Evolutionary conservation across 2,113 vertebrate genomes (phyloP).

Genomic region (Syngnathoides biaculeatus): DNA sequence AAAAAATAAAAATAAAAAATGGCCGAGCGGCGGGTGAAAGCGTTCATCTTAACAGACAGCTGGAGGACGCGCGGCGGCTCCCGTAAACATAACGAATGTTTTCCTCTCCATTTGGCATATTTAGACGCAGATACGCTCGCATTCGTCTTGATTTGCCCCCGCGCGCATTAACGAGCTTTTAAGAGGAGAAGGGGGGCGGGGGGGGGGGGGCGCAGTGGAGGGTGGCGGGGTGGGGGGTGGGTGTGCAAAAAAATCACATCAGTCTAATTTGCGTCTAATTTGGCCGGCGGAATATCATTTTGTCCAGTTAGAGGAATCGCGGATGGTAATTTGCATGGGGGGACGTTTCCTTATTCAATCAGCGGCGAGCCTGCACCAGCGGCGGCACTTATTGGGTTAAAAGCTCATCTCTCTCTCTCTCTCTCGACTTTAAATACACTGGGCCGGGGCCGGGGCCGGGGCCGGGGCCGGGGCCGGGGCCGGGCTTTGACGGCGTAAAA

Average conservation of each 20-base stretch:
- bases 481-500: conserved; percentile 72
- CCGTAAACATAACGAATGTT: conserved; percentile 10
- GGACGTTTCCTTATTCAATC: conserved; percentile 84
- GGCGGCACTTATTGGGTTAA: conserved; percentile 83
- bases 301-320: conserved; percentile 82
- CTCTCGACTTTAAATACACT: conserved; percentile 80
- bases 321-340: conserved; percentile 82
- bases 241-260: conserved; percentile 67
- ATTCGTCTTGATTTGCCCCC: conserved; percentile 56
- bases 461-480: too few species aligned
- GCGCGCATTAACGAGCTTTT: conserved; percentile 63
- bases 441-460: too few species aligned
- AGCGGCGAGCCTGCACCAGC: conserved; percentile 73
- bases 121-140: conserved; percentile 19
- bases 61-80: conserved; percentile 33
- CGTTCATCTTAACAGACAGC: conserved; percentile 51
- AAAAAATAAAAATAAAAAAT: too few species aligned
- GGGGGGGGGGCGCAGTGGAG: conserved; percentile 28
- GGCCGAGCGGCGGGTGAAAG: conserved; percentile 43
- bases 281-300: conserved; percentile 79
- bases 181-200: conserved; percentile 39
- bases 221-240: conserved; percentile 20
- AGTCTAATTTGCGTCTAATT: conserved; percentile 79
- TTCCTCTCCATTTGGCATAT: conserved; percentile 54
- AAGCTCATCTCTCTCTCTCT: conserved; percentile 78